Evolutionary conservation across 2,888 invertebrate genomes (phyloP).

Genomic region (Drosophila setosimentum): DNA sequence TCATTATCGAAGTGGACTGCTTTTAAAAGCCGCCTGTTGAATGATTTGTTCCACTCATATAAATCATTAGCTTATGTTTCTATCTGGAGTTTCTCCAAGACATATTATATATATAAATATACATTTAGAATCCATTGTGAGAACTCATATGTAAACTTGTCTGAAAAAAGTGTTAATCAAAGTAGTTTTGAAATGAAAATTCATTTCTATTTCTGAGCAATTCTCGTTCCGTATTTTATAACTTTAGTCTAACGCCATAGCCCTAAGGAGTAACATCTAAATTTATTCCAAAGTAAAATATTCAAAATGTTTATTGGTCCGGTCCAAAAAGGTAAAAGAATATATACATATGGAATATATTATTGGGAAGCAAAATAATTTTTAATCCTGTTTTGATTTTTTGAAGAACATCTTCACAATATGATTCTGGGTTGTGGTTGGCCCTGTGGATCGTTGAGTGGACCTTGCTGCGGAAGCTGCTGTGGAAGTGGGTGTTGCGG

Average conservation of each 20-base stretch:
- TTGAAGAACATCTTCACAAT: neutral
- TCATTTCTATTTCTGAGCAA: neutral
- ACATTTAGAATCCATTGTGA: neutral
- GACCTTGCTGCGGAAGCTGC: conserved; percentile 49
- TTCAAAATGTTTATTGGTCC: conserved; percentile 38
- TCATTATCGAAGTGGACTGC: too few species aligned
- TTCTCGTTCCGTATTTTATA: neutral
- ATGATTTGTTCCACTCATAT: too few species aligned
- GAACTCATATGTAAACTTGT: neutral
- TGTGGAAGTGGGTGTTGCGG: conserved; percentile 19
- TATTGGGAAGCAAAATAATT: neutral
- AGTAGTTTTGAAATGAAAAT: neutral
- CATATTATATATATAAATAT: neutral
- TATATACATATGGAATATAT: too few species aligned
- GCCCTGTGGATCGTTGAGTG: conserved; percentile 56
- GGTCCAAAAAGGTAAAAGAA: conserved; percentile 11
- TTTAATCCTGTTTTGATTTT: too few species aligned
- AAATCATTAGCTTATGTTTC: neutral
- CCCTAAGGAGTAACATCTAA: conserved; percentile 11
- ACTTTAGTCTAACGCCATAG: conserved; percentile 2
- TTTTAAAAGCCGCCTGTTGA: too few species aligned
- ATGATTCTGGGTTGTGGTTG: conserved; percentile 61
- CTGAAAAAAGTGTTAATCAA: neutral
- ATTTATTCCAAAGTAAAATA: conserved; percentile 7
- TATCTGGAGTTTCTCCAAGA: too few species aligned